A percentile compares a stretch with the other conserved stretches of the same genome.
phyloP scores from a whole-genome alignment of 2,888 invertebrate species.

The Agrochola litura region DNA sequence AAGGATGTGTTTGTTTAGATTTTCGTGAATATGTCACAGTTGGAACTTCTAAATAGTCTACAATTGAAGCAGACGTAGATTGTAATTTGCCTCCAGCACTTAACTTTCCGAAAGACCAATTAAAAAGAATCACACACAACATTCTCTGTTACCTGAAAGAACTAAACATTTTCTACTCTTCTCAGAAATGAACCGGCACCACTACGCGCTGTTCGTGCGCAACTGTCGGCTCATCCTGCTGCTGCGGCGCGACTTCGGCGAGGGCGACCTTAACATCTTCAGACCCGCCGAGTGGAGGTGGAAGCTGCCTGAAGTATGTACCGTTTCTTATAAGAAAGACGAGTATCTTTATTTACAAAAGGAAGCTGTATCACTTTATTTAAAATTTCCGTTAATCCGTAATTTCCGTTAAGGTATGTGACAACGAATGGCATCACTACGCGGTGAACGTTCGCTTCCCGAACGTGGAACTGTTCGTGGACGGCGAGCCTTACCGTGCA shows the following conservation, averaged over 20 bases:
- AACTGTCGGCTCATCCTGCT: constrained; percentile 99
- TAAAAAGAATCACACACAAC: no score
- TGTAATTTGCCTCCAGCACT: no score
- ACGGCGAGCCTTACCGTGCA: constrained; percentile 93
- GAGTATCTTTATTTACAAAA: not conserved
- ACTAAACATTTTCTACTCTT: not conserved
- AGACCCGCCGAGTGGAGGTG: constrained; percentile 99
- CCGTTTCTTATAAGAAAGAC: not conserved
- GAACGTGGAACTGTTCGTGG: constrained; percentile 96
- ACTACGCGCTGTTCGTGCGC: constrained; percentile 98
- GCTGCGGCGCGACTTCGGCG: constrained; percentile 96
- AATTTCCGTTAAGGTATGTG: constrained; percentile 97
- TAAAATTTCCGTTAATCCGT: not conserved
- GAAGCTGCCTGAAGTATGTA: constrained; percentile 96
- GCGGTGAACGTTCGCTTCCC: constrained; percentile 98
- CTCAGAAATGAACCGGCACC: constrained; percentile 99
- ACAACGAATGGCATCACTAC: constrained; percentile 99
- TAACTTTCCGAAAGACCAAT: no score
- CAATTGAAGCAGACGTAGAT: no score
- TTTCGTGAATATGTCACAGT: no score
- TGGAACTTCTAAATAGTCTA: no score
- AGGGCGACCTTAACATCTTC: constrained; percentile 98
- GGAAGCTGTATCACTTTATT: not conserved
- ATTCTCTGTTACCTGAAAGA: no score
- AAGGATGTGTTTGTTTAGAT: no score